phyloP scores from a whole-genome alignment of 2,113 vertebrate genomes.

The Gnathonemus longibarbis region DNA sequence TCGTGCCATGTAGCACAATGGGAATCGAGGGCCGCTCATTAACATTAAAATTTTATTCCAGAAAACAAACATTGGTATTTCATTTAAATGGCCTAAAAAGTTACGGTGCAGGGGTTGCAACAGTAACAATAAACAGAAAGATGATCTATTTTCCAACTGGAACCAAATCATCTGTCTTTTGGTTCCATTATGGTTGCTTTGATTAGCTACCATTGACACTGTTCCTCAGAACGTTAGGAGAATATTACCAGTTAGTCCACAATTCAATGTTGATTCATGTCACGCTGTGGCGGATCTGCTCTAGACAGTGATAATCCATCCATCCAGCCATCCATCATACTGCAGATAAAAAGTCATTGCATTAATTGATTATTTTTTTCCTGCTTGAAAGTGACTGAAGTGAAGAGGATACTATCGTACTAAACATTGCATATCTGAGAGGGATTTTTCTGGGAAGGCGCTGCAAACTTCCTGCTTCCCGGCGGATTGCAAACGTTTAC shows the following conservation, averaged over 20 bases:
- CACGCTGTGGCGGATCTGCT: not conserved
- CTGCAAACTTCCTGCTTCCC: not conserved
- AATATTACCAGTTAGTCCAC: not conserved
- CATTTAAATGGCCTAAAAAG: conserved; percentile 39
- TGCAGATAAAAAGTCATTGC: not conserved
- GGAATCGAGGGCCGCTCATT: conserved; percentile 55
- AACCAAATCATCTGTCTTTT: not conserved
- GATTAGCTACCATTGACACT: not conserved
- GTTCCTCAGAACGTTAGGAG: not conserved
- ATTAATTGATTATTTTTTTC: not conserved
- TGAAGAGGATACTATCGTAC: not conserved
- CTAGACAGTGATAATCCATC: not conserved
- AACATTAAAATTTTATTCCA: conserved; percentile 55
- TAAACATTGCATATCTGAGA: not conserved
- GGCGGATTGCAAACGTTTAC: not conserved
- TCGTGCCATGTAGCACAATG: conserved; percentile 53
- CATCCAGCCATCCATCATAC: not conserved
- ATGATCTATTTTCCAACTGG: not conserved
- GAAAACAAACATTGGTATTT: conserved; percentile 54
- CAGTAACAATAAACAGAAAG: conserved; percentile 14
- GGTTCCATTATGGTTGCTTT: not conserved
- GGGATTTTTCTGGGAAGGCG: not conserved
- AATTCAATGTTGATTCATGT: not conserved
- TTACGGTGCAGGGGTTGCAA: conserved; percentile 26
- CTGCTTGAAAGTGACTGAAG: not conserved